These are phyloP conservation scores for Panzeria rudis DNA, from an alignment of 2,888 invertebrate species.

Conservation along the genomic window DNA sequence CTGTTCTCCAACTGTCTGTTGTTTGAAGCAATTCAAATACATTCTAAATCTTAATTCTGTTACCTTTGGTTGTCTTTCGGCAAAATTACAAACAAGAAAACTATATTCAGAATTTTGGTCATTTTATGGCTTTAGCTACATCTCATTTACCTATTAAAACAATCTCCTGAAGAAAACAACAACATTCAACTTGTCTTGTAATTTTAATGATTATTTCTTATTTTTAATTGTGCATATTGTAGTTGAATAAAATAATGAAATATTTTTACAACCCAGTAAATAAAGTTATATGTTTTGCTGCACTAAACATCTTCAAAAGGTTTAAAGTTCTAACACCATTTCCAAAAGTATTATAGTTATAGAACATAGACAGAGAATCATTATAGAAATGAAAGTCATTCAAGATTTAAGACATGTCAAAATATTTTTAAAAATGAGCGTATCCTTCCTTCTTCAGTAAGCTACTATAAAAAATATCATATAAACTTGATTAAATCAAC, in stretches of 20 bases:
- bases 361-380: too few species aligned
- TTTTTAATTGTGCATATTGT: background rate
- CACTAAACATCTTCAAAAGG: background rate
- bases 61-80: background rate
- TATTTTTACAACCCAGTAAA: conserved; percentile 22
- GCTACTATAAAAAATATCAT: too few species aligned
- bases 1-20: background rate
- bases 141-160: conserved; percentile 34
- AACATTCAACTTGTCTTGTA: conserved; percentile 34
- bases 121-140: conserved; percentile 8
- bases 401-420: too few species aligned
- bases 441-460: too few species aligned
- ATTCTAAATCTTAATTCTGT: background rate
- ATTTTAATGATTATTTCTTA: conserved; percentile 51
- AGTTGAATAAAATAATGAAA: conserved; percentile 26
- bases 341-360: background rate
- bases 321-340: background rate
- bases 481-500: too few species aligned
- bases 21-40: background rate
- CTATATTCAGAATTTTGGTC: background rate
- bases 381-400: too few species aligned
- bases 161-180: conserved; percentile 25
- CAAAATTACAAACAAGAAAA: background rate
- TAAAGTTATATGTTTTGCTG: background rate
- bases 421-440: too few species aligned